A percentile compares a stretch with the other conserved stretches of the same genome.
Conservation (phyloP, 2,797 vertebrate species). For the Sebastes goodei region DNA sequence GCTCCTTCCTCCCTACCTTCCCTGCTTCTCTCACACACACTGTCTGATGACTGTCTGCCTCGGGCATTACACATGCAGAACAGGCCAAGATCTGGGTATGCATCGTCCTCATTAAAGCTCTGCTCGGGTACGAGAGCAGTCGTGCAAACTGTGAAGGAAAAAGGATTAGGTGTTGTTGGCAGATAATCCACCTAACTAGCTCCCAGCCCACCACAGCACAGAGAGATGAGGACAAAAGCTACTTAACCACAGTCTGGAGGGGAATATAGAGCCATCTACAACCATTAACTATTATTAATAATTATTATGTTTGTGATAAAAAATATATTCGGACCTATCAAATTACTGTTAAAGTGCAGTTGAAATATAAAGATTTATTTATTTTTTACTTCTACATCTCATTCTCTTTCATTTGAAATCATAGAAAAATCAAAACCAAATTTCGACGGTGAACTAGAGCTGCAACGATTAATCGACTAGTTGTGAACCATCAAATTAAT, state of each 20-base stretch:
- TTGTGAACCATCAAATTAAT: too few species aligned
- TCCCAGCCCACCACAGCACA: background rate
- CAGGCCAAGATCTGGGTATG: slow-evolving; percentile 3
- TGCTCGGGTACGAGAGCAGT: slow-evolving; percentile 4
- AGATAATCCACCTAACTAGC: slow-evolving; percentile 18
- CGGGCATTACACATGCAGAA: slow-evolving; percentile 19
- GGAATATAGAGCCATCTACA: background rate
- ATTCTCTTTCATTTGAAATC: too few species aligned
- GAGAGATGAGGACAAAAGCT: background rate
- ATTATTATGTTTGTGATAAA: background rate
- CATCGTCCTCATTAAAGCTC: slow-evolving; percentile 53
- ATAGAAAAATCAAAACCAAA: background rate
- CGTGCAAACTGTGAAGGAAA: slow-evolving; percentile 18
- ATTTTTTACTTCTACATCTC: too few species aligned
- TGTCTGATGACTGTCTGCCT: slow-evolving; percentile 22
- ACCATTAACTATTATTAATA: too few species aligned
- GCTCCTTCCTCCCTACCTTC: background rate
- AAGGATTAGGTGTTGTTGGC: slow-evolving; percentile 19
- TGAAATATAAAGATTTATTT: background rate
- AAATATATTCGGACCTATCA: too few species aligned
- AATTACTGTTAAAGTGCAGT: background rate
- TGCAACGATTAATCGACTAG: too few species aligned
- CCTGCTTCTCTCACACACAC: background rate
- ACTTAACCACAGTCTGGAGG: background rate
- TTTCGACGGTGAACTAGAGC: background rate